phyloP scores from a whole-genome alignment of 2,888 invertebrate genomes.

The Elaeidobius kamerunicus region DNA sequence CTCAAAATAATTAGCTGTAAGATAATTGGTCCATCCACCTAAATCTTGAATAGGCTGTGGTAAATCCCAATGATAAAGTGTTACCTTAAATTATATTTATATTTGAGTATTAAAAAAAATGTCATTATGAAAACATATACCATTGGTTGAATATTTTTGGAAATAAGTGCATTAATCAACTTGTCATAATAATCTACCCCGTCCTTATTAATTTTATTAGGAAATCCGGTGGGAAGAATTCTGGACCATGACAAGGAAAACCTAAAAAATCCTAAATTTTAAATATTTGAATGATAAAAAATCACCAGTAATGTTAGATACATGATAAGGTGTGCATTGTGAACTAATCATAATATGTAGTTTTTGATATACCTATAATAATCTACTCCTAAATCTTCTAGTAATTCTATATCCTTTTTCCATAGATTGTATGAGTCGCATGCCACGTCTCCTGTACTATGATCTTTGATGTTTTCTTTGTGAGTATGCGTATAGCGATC shows the following conservation, averaged over 20 bases:
- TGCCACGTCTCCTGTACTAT: conserved; percentile 59
- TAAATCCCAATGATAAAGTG: conserved; percentile 34
- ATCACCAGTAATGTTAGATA: background rate
- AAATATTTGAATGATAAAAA: background rate
- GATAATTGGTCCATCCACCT: conserved; percentile 62
- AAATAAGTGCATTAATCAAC: conserved; percentile 65
- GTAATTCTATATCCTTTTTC: conserved; percentile 57
- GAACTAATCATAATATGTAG: too few species aligned
- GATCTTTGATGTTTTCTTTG: conserved; percentile 54
- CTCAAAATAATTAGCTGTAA: conserved; percentile 63
- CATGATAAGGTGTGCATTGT: too few species aligned
- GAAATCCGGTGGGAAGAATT: conserved; percentile 62
- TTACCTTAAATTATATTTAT: conserved; percentile 34
- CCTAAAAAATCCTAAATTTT: conserved; percentile 5
- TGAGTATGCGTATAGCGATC: conserved; percentile 59
- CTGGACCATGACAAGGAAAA: conserved; percentile 35
- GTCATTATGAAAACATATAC: too few species aligned
- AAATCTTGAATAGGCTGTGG: conserved; percentile 47
- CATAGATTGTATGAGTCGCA: conserved; percentile 65
- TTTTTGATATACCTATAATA: conserved; percentile 39
- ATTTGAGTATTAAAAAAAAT: too few species aligned
- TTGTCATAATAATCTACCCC: conserved; percentile 76
- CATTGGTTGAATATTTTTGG: conserved; percentile 54
- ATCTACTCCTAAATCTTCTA: conserved; percentile 56
- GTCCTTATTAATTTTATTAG: conserved; percentile 61